Base-by-base conservation (phyloP, 2,888 invertebrate species). In the Gymnoscelis rufifasciata region DNA sequence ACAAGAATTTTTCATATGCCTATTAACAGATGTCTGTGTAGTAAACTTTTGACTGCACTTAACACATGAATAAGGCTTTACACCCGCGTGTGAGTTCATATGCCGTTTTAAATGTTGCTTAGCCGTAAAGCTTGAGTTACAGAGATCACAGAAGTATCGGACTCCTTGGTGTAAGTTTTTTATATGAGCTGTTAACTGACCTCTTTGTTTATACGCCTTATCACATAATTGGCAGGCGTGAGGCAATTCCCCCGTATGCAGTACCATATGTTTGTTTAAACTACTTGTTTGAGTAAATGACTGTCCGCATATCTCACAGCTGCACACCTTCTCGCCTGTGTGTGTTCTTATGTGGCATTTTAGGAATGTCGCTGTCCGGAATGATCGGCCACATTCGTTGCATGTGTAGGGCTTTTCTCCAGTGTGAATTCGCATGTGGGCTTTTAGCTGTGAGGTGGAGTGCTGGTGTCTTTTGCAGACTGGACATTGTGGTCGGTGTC, bases 1-100 rank as follows among this genome's bases (percentile, higher is more conserved):
- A 33, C 40, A 40, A 11, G 31, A 31, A 40, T 40, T 40, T n/a
- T 23, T 40, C 40, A 40, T 40, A 31, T 40, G 40, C 3, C 40
- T 7, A 13, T 24, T 30, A 7, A 31, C 12, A 7, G 24, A 23
- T 1, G 40, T 24, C 23, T 3, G 6, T n/a, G 30, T 40, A 4
- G 30, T 6, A 3, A 40, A 40, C 13, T 31, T 40, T 7, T 31
- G 30, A 14, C n/a, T 40, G 5, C 40, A 40, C 12, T 40, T 40
- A 0, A 40, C 1, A 10, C 40, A 40, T 1, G 13, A 14, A 13
- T 40, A 40, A 2, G 40, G 40, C 13, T 40, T 40, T 0, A 40
- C 13, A 7, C 40, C 40, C n/a, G 40, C 31, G 4, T 40, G 40
- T 0, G 31, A 4, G 13, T 40, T 31, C 40, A 40, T 30, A 24